Conservation (phyloP, 2,888 invertebrate species). For the Drosophila borealis region DNA sequence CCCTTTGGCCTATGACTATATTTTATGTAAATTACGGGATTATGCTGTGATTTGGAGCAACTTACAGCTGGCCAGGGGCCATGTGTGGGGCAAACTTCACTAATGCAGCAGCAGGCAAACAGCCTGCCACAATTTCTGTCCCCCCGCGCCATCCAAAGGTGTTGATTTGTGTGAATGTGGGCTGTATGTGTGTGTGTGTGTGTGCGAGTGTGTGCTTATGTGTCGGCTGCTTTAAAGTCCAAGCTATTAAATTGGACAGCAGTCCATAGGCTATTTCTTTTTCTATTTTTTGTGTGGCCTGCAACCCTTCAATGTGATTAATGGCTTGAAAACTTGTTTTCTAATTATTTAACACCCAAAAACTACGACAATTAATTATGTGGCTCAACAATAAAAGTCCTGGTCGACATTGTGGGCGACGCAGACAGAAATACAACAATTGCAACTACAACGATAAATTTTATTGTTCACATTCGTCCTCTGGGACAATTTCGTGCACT, state of each 20-base stretch:
- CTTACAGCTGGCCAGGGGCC: constrained; percentile 61
- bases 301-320: constrained; percentile 70
- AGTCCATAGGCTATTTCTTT: constrained; percentile 12
- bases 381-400: constrained; percentile 77
- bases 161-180: constrained; percentile 38
- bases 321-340: constrained; percentile 79
- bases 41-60: constrained; percentile 75
- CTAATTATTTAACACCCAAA: constrained; percentile 81
- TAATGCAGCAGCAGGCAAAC: constrained; percentile 32
- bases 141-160: constrained; percentile 34
- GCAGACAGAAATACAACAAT: constrained; percentile 67
- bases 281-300: constrained; percentile 11
- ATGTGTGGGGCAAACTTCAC: constrained; percentile 36
- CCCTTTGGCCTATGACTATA: constrained; percentile 49
- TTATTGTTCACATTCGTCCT: constrained; percentile 68
- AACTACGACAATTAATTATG: constrained; percentile 82
- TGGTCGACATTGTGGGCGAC: constrained; percentile 67
- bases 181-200: constrained; percentile 27
- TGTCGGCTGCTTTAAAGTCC: constrained; percentile 2
- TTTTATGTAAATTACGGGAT: constrained; percentile 81
- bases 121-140: constrained; percentile 42
- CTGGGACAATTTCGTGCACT: constrained; percentile 53
- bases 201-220: constrained; percentile 7
- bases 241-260: constrained; percentile 41
- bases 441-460: constrained; percentile 74